Base-by-base conservation (phyloP, 2,888 invertebrate genomes). In the Lacanobia wlatinum region DNA sequence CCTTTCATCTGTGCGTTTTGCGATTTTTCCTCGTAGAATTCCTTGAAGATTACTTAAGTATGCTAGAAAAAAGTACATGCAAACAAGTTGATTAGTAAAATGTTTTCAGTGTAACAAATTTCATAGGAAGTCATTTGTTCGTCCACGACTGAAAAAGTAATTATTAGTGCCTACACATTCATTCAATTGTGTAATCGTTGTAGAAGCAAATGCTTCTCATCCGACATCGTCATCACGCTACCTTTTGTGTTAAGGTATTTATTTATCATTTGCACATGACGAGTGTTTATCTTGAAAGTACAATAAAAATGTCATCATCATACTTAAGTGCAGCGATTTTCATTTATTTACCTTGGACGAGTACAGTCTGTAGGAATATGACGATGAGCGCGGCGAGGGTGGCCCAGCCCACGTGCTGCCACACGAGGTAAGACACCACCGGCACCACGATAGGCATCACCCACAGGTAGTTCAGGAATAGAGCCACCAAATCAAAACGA, bases 391-490 rank as follows among this genome's bases (percentile, higher is more conserved):
- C 94, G 1, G 96, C 93, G 8, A 96, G 79, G 2, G 94, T 95
- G 8, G 96, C 96, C 92, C 91, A 93, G 0, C 84, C 88, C 18
- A 96, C 89, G 59, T 94, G 94, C 79, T 95, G 95, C 95, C 95
- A 96, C n/a, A 96, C 91, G 53, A 96, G 83, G 77, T 92, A 96
- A 0, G 94, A 94, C 0, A 95, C 95, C 6, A 98, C 96, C 0
- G 97, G 94, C 14, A 97, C 97, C 86, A 98, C 97, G 18, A 98
- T 95, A 0, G 98, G 98, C 94, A 98, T 98, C 69, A 98, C 97
- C 98, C 98, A 98, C 60, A 98, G 91, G 90, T 97, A 98, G 92
- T 98, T 98, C 18, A 98, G 92, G 88, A 97, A 97, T 64, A 97
- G 87, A 28, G 97, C 96, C 34, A 97, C 97, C 91, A 97, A 92